A percentile compares a stretch with the other conserved stretches of the same genome.
Evolutionary conservation across 2,113 vertebrate species (phyloP).

Genomic region (Nothobranchius kuhntae): DNA sequence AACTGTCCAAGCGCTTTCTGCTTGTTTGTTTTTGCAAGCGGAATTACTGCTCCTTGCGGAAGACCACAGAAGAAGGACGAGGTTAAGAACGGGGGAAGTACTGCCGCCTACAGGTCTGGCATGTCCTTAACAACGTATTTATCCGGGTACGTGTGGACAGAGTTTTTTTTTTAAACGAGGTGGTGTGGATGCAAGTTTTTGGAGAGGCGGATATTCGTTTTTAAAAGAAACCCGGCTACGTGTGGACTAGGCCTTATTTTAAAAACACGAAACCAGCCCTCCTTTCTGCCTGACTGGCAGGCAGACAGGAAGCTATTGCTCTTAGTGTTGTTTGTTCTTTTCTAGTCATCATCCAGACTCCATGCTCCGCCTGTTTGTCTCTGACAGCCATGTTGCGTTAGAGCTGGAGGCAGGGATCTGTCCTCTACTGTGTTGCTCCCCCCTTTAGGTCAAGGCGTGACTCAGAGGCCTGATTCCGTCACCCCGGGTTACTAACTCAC

Average conservation of each 20-base stretch:
- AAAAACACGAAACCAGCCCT: constrained; percentile 14
- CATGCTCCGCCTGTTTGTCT: constrained; percentile 57
- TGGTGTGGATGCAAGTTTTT: too few relatives aligned
- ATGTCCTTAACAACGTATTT: too few relatives aligned
- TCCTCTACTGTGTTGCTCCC: constrained; percentile 63
- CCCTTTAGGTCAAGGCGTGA: constrained; percentile 67
- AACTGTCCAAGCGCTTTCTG: too few relatives aligned
- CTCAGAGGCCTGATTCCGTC: constrained; percentile 77
- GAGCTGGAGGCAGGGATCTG: constrained; percentile 57
- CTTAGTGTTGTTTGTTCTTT: constrained; percentile 55
- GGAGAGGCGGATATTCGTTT: too few relatives aligned
- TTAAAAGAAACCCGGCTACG: too few relatives aligned
- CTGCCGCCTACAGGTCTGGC: too few relatives aligned
- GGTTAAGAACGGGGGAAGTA: too few relatives aligned
- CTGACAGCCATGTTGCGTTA: constrained; percentile 62
- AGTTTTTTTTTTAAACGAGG: too few relatives aligned
- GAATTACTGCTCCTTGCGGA: too few relatives aligned
- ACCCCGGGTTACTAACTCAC: constrained; percentile 71
- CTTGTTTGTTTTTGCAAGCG: too few relatives aligned
- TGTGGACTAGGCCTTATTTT: neutral
- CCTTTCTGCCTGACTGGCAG: constrained; percentile 4
- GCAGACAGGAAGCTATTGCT: constrained; percentile 31
- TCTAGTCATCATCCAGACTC: constrained; percentile 29
- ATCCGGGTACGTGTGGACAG: too few relatives aligned
- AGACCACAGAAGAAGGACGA: too few relatives aligned